A percentile compares a stretch with the other conserved stretches of the same genome.
Conservation (phyloP, 2,797 vertebrate species). For the Lateolabrax maculatus region DNA sequence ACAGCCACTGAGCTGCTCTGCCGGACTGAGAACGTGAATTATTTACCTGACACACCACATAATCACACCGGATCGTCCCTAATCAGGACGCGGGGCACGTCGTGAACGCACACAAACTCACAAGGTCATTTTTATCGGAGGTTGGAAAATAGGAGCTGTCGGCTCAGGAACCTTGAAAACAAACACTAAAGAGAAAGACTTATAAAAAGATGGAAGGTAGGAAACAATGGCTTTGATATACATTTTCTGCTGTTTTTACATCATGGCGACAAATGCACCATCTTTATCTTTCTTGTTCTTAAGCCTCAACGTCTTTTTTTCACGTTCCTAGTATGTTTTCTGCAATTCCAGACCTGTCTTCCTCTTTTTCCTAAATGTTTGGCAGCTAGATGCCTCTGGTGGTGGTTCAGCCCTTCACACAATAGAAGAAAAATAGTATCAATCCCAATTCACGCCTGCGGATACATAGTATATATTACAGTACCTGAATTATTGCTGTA, state of each 20-base stretch:
- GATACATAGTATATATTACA: no score
- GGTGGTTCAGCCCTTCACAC: no score
- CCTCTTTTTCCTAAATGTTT: no score
- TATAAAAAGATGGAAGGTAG: not conserved
- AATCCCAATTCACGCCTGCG: no score
- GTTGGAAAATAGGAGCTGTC: slow-evolving; percentile 31
- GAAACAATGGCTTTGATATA: not conserved
- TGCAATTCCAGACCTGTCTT: no score
- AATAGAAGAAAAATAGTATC: no score
- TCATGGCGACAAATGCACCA: not conserved
- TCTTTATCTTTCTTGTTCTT: not conserved
- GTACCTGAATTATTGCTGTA: no score
- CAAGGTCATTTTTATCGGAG: slow-evolving; percentile 59
- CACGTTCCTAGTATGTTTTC: not conserved
- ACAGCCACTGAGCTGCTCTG: not conserved
- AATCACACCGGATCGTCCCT: slow-evolving; percentile 34
- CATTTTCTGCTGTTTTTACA: not conserved
- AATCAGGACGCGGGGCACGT: slow-evolving; percentile 52
- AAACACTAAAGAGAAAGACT: slow-evolving; percentile 1
- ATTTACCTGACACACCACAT: slow-evolving; percentile 61
- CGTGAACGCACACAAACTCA: slow-evolving; percentile 26
- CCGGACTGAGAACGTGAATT: slow-evolving; percentile 53
- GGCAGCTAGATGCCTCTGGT: no score
- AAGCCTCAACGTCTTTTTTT: not conserved
- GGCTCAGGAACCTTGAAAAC: slow-evolving; percentile 29